Conservation (phyloP, 2,113 vertebrate genomes). For the Chloropsis cyanopogon region DNA sequence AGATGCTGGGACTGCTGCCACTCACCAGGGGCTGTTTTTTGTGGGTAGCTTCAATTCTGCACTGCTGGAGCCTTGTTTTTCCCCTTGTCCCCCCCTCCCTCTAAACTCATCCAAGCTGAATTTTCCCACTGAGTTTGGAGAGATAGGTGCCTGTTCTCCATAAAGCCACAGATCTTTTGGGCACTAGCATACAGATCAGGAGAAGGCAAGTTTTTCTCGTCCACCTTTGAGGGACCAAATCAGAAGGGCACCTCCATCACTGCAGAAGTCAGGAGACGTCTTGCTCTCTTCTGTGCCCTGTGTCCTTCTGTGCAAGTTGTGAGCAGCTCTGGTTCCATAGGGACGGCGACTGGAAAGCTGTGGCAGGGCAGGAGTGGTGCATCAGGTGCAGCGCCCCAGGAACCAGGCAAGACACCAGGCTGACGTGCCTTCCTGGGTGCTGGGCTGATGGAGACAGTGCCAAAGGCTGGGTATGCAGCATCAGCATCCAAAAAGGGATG, state of each 20-base stretch:
- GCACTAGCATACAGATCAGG: accelerated
- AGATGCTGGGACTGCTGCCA: not conserved
- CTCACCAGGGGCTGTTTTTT: not conserved
- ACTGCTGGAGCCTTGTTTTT: accelerated
- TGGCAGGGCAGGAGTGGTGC: not conserved
- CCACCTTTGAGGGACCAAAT: not conserved
- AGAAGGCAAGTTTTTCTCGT: not conserved
- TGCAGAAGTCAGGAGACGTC: not conserved
- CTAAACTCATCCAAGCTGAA: not conserved
- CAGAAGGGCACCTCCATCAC: not conserved
- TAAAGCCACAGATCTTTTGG: not conserved
- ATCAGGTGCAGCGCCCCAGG: not conserved
- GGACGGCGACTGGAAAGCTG: not conserved
- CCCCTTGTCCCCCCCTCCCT: not conserved
- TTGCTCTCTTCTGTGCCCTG: not conserved
- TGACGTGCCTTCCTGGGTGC: not conserved
- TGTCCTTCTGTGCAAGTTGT: not conserved
- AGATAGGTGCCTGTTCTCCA: not conserved
- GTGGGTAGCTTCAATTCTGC: not conserved
- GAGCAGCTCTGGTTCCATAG: not conserved
- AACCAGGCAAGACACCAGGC: not conserved
- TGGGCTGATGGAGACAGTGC: not conserved
- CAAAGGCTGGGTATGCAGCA: not conserved
- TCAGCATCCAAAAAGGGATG: not conserved
- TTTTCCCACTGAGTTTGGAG: not conserved